Conservation (phyloP, 2,797 vertebrate species). For the Hydrolagus colliei region DNA sequence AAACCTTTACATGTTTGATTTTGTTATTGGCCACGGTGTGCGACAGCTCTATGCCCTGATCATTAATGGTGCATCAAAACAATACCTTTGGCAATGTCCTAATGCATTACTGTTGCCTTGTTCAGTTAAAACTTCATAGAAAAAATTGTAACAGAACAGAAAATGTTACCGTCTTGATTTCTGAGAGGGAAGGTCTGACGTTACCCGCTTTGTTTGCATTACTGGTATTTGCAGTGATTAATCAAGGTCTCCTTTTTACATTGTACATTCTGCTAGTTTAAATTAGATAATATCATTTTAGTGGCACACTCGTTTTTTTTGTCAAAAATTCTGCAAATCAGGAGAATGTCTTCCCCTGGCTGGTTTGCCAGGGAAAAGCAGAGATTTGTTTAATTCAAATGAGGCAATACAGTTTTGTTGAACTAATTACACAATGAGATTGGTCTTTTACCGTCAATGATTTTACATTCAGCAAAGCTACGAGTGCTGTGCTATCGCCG, state of each 20-base stretch:
- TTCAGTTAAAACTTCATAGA: background rate
- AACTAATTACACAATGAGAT: background rate
- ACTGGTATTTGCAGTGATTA: conserved; percentile 21
- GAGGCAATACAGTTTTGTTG: background rate
- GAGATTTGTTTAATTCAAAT: conserved; percentile 15
- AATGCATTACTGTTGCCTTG: background rate
- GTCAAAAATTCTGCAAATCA: conserved; percentile 21
- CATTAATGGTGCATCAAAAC: conserved; percentile 11
- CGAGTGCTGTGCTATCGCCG: background rate
- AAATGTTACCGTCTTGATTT: background rate
- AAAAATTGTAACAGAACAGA: background rate
- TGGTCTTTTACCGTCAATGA: conserved; percentile 13
- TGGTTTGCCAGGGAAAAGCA: background rate
- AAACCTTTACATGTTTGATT: conserved; percentile 5
- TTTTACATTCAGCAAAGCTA: background rate
- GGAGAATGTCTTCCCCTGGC: background rate
- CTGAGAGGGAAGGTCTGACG: background rate
- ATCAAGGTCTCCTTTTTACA: conserved; percentile 2
- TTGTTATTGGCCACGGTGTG: background rate
- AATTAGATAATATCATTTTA: conserved; percentile 21
- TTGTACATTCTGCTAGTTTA: conserved; percentile 19
- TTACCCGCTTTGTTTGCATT: background rate
- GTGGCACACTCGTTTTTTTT: background rate
- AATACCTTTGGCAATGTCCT: background rate
- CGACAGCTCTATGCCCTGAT: background rate